These are phyloP conservation scores for Lasioglossum villosulum DNA, from an alignment of 2,888 invertebrate species.

Conservation along the genomic window DNA sequence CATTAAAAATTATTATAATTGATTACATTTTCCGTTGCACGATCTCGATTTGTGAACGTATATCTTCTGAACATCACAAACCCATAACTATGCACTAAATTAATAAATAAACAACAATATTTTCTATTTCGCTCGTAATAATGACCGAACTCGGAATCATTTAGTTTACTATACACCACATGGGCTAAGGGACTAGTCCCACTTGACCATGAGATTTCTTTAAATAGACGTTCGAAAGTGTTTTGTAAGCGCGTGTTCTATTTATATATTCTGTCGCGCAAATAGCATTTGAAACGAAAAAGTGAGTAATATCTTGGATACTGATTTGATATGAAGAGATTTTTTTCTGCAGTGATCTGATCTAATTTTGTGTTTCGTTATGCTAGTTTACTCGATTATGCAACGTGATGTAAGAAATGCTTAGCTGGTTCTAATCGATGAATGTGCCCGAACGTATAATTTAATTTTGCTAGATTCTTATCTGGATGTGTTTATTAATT, in stretches of 20 bases:
- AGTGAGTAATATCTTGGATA: neutral
- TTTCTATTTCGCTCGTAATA: no score
- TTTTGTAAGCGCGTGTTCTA: neutral
- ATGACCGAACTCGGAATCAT: no score
- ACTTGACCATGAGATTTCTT: neutral
- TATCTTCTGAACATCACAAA: no score
- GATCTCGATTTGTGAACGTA: no score
- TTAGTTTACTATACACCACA: no score
- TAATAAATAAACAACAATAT: no score
- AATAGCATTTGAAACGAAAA: neutral
- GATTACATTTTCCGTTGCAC: no score
- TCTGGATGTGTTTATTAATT: constrained; percentile 3
- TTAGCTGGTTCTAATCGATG: neutral
- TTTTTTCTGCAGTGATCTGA: neutral
- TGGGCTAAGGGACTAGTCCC: neutral
- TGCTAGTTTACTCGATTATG: neutral
- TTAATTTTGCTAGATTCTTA: neutral
- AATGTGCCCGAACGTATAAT: neutral
- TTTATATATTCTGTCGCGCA: neutral
- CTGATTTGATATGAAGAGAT: neutral
- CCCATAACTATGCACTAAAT: no score
- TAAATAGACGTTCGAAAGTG: neutral
- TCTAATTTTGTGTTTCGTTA: neutral
- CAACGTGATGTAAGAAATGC: neutral
- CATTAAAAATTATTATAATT: no score